These are phyloP conservation scores for Chaetoderma sp. DNA, from an alignment of 2,888 invertebrate species.

Conservation along the genomic window DNA sequence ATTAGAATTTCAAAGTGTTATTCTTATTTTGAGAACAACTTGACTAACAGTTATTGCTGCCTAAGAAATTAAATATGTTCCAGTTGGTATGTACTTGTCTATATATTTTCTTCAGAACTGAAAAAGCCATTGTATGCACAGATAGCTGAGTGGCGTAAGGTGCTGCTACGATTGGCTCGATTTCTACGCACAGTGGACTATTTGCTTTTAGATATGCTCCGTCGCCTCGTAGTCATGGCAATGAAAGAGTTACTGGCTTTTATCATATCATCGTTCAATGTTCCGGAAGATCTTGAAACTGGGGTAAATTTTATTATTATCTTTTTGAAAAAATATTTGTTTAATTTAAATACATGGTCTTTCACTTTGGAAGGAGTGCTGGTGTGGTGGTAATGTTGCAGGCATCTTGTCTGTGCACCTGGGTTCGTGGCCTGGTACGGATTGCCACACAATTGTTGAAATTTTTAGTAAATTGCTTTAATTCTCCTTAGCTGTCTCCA, in stretches of 20 bases:
- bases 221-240: slow-evolving; percentile 63
- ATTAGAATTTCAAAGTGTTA: too few relatives aligned
- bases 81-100: neutral
- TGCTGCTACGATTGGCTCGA: slow-evolving; percentile 58
- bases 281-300: slow-evolving; percentile 50
- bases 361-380: neutral
- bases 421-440: too few relatives aligned
- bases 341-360: neutral
- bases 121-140: slow-evolving; percentile 61
- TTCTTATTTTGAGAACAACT: too few relatives aligned
- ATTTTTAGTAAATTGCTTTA: too few relatives aligned
- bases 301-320: slow-evolving; percentile 22
- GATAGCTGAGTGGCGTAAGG: slow-evolving; percentile 67
- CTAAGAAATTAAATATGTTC: neutral
- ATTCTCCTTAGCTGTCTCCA: too few relatives aligned
- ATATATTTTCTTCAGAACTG: neutral
- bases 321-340: neutral
- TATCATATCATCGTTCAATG: slow-evolving; percentile 55
- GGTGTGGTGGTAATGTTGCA: too few relatives aligned
- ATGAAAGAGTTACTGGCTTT: slow-evolving; percentile 57
- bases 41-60: too few relatives aligned
- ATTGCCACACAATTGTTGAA: too few relatives aligned
- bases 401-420: too few relatives aligned
- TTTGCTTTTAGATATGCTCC: slow-evolving; percentile 63
- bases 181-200: slow-evolving; percentile 66